phyloP scores from a whole-genome alignment of 2,797 vertebrate species.

The Sorex maritimensis region DNA sequence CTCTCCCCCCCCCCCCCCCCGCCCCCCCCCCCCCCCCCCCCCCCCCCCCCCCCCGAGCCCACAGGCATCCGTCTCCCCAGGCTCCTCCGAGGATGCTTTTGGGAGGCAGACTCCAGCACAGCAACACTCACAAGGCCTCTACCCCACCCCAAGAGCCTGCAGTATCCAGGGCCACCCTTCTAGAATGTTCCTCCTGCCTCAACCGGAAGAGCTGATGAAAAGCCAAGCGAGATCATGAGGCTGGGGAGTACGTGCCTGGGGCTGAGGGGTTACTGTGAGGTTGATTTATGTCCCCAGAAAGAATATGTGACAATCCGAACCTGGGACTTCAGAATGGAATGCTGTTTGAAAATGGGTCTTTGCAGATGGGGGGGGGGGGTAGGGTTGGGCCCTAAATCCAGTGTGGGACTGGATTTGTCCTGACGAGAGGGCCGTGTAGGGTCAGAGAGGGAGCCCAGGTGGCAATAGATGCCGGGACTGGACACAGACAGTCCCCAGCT shows the following conservation, averaged over 20 bases:
- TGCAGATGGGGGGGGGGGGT: neutral
- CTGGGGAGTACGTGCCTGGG: neutral
- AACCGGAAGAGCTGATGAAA: constrained; percentile 2
- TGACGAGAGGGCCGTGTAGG: neutral
- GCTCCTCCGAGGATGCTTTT: neutral
- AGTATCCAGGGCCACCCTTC: neutral
- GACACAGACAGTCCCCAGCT: neutral
- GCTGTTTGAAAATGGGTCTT: neutral
- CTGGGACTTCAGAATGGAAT: neutral
- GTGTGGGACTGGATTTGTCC: no score
- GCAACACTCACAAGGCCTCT: fast-evolving
- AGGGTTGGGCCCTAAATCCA: neutral
- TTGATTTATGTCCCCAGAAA: neutral
- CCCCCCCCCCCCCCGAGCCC: neutral
- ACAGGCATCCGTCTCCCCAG: neutral
- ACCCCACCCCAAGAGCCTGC: neutral
- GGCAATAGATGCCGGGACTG: neutral
- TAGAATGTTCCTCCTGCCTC: constrained; percentile 1
- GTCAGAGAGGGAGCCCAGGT: neutral
- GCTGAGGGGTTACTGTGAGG: neutral
- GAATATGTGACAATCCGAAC: neutral
- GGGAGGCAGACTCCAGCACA: neutral
- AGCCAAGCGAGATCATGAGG: neutral
- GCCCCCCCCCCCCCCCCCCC: fast-evolving
- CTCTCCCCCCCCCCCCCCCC: fast-evolving